phyloP scores from a whole-genome alignment of 2,888 invertebrate genomes.

The Eristalinus sepulchralis region DNA sequence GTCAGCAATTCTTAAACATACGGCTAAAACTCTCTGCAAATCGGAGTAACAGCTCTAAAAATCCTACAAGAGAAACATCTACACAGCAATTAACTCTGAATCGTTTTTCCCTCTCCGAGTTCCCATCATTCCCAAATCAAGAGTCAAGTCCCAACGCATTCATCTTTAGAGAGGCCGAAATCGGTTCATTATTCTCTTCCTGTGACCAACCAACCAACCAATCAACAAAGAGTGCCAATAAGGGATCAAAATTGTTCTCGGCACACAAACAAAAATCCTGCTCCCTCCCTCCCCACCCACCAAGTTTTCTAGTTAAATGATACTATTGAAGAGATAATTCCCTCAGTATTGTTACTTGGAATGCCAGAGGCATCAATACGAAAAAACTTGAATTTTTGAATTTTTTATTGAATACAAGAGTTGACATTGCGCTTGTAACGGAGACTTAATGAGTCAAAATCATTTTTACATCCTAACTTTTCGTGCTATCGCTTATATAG shows the following conservation, averaged over 20 bases:
- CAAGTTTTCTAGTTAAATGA: no score
- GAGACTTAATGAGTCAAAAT: no score
- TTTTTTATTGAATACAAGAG: constrained; percentile 9
- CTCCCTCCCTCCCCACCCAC: no score
- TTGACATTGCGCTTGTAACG: constrained; percentile 38
- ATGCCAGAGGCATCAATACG: constrained; percentile 5
- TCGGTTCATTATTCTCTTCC: no score
- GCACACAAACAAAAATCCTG: no score
- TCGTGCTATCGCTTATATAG: not conserved
- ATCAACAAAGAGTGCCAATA: no score
- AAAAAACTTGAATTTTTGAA: constrained; percentile 22
- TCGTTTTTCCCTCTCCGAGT: not conserved
- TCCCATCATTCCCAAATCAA: not conserved
- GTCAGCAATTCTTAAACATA: not conserved
- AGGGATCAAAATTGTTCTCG: no score
- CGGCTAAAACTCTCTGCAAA: not conserved
- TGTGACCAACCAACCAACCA: no score
- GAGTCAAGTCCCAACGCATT: not conserved
- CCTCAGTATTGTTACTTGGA: constrained; percentile 18
- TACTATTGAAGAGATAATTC: not conserved
- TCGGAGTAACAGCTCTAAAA: not conserved
- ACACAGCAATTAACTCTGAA: not conserved
- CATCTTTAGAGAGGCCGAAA: not conserved
- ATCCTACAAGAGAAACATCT: not conserved
- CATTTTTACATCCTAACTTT: constrained; percentile 5